A percentile compares a stretch with the other conserved stretches of the same genome.
Evolutionary conservation across 1,140 invertebrate species (phyloP).

Genomic region (Meloidogyne floridensis): DNA sequence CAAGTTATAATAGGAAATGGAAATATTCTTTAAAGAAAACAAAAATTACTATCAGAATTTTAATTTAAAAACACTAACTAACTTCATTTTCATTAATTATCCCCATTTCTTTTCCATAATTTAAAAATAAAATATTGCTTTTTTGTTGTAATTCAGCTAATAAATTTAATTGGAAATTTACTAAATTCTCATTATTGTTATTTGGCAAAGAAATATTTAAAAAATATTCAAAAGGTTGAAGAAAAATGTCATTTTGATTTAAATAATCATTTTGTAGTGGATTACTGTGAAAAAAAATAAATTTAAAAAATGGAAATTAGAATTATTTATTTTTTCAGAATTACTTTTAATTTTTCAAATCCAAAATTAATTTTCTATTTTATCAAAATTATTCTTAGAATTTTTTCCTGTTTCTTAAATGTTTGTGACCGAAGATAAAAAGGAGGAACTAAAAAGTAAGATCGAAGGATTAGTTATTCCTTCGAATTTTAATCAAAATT

Average conservation of each 20-base stretch:
- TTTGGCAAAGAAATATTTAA: slow-evolving; percentile 26
- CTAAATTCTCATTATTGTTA: neutral
- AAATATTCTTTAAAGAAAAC: too few species aligned
- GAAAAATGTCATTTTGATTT: neutral
- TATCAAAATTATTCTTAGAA: too few species aligned
- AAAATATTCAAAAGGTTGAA: slow-evolving; percentile 29
- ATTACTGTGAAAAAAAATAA: neutral
- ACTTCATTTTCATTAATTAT: slow-evolving; percentile 21
- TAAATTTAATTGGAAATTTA: slow-evolving; percentile 23
- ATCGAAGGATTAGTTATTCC: too few species aligned
- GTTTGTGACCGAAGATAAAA: too few species aligned
- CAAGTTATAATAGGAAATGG: too few species aligned
- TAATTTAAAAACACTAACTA: neutral
- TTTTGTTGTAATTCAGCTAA: slow-evolving; percentile 27
- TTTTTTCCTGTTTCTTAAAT: too few species aligned
- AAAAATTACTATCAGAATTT: too few species aligned
- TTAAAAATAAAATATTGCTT: slow-evolving; percentile 20
- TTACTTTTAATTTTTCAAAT: too few species aligned
- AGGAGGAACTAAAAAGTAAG: too few species aligned
- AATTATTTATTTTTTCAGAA: too few species aligned
- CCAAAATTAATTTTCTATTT: too few species aligned
- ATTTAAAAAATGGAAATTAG: neutral
- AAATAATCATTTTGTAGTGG: neutral
- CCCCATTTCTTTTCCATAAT: slow-evolving; percentile 23
- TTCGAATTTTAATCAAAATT: too few species aligned